Conservation (phyloP, 2,113 vertebrate species). For the Semicossyphus pulcher region DNA sequence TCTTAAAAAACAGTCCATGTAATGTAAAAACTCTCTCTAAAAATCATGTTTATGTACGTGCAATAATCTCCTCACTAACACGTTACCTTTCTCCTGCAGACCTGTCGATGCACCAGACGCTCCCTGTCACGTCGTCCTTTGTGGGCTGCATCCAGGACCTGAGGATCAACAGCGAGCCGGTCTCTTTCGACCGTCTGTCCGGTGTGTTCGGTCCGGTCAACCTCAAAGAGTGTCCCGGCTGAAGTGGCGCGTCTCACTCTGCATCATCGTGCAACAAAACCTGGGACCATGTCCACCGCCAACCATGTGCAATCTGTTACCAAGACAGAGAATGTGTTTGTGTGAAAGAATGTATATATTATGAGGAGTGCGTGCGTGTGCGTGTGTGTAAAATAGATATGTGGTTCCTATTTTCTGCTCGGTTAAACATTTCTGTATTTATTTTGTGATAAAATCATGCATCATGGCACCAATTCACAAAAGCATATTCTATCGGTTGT, state of each 20-base stretch:
- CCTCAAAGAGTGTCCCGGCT: conserved; percentile 89
- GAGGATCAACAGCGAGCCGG: conserved; percentile 81
- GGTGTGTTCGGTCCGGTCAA: conserved; percentile 86
- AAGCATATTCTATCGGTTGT: conserved; percentile 31
- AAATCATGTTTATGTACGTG: no score
- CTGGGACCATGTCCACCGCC: conserved; percentile 71
- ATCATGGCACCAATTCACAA: conserved; percentile 33
- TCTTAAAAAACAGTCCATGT: background rate
- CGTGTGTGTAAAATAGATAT: conserved; percentile 25
- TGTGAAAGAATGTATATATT: conserved; percentile 40
- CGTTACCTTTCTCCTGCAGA: conserved; percentile 36
- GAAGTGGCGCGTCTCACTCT: conserved; percentile 34
- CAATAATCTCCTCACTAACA: background rate
- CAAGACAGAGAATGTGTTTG: conserved; percentile 74
- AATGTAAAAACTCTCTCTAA: background rate
- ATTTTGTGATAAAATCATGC: conserved; percentile 69
- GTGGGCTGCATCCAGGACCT: conserved; percentile 90
- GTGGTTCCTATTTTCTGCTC: conserved; percentile 46
- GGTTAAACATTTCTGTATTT: conserved; percentile 75
- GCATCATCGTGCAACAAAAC: conserved; percentile 21
- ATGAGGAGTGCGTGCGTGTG: conserved; percentile 22
- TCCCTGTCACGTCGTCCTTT: conserved; percentile 85
- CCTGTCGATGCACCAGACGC: conserved; percentile 28
- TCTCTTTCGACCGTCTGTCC: conserved; percentile 81
- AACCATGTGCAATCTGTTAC: conserved; percentile 77